Conservation (phyloP, 2,888 invertebrate species). For the Timema podura region DNA sequence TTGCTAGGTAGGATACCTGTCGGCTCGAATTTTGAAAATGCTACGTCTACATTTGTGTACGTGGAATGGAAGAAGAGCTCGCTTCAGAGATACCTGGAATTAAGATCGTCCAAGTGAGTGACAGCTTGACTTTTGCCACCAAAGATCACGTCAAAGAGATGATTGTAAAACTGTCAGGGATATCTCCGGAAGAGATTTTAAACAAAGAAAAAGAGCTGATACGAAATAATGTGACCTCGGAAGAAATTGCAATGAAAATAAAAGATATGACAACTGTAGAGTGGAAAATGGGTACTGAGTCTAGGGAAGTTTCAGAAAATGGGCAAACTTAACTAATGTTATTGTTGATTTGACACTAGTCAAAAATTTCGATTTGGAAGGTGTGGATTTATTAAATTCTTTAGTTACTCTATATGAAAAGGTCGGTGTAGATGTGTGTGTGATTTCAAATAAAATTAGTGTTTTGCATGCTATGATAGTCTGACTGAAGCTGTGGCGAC, state of each 20-base stretch:
- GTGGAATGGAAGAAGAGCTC: neutral
- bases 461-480: no score
- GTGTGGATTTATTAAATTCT: neutral
- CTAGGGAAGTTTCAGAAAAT: neutral
- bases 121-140: neutral
- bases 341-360: neutral
- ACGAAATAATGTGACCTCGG: neutral
- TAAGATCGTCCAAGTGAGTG: neutral
- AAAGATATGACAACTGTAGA: neutral
- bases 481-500: no score
- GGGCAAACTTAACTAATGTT: neutral
- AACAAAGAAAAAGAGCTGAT: neutral
- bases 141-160: neutral
- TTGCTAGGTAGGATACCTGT: neutral
- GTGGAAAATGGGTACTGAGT: neutral
- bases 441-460: neutral
- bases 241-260: neutral
- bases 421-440: neutral
- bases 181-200: neutral
- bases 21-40: neutral
- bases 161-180: neutral
- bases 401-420: neutral
- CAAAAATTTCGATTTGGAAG: neutral
- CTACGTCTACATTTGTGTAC: neutral
- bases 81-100: neutral